phyloP scores from a whole-genome alignment of 1,140 invertebrate genomes.

The Paralvinella palmiformis region DNA sequence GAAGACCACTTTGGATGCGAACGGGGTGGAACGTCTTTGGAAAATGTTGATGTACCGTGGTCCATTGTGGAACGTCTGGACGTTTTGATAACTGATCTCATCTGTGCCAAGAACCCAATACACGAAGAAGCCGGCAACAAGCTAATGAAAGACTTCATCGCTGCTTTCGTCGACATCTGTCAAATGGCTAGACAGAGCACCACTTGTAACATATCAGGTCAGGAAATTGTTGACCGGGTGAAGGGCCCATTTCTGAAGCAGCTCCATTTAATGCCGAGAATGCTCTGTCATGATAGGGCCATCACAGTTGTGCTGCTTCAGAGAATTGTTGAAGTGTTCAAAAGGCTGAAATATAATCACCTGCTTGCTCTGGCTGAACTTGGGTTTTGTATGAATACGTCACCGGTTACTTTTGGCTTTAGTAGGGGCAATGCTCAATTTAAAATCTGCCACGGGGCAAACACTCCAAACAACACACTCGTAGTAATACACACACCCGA shows the following conservation, averaged over 20 bases:
- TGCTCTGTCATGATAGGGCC: no score
- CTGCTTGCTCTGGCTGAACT: slow-evolving; percentile 22
- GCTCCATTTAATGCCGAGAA: no score
- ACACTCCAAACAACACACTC: slow-evolving; percentile 24
- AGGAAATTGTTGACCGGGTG: no score
- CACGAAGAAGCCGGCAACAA: slow-evolving; percentile 25
- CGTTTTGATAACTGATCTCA: slow-evolving; percentile 17
- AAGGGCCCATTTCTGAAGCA: no score
- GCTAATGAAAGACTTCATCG: slow-evolving; percentile 21
- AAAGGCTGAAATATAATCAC: no score
- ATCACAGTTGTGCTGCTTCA: no score
- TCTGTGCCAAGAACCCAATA: slow-evolving; percentile 25
- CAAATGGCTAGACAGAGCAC: no score
- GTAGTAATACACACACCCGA: slow-evolving; percentile 28
- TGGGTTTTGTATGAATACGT: slow-evolving; percentile 29
- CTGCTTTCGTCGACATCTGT: no score
- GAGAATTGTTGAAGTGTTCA: no score
- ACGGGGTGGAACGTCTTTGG: slow-evolving; percentile 24
- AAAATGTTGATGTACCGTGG: slow-evolving; percentile 18
- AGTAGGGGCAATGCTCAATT: slow-evolving; percentile 11
- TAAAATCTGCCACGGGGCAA: slow-evolving; percentile 29
- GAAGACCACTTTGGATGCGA: slow-evolving; percentile 36
- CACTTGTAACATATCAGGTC: no score
- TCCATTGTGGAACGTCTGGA: slow-evolving; percentile 20
- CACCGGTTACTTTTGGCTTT: slow-evolving; percentile 23